phyloP scores from a whole-genome alignment of 2,797 vertebrate species.

The Sarcophilus harrisii region DNA sequence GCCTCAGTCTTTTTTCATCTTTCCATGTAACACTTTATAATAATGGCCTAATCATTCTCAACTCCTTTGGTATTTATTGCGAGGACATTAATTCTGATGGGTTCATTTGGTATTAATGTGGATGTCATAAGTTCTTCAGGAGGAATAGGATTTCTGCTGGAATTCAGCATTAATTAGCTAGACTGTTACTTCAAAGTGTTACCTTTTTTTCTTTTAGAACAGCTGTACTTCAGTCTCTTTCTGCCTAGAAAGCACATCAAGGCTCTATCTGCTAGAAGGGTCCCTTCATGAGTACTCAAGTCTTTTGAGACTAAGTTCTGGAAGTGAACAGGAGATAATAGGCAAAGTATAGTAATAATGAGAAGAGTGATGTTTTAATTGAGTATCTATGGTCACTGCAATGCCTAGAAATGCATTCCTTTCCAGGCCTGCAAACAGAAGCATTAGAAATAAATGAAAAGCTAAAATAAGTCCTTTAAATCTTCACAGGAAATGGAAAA shows the following conservation, averaged over 20 bases:
- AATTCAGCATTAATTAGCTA: slow-evolving; percentile 80
- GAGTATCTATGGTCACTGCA: slow-evolving; percentile 32
- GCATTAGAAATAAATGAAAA: slow-evolving; percentile 75
- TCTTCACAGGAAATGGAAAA: slow-evolving; percentile 51
- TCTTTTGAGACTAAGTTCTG: slow-evolving; percentile 67
- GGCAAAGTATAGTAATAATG: slow-evolving; percentile 75
- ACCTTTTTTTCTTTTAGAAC: slow-evolving; percentile 57
- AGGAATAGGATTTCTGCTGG: slow-evolving; percentile 73
- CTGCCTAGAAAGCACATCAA: slow-evolving; percentile 46
- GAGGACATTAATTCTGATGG: slow-evolving; percentile 79
- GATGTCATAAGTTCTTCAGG: slow-evolving; percentile 73
- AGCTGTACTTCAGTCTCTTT: slow-evolving; percentile 28
- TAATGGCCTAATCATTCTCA: slow-evolving; percentile 76
- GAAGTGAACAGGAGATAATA: slow-evolving; percentile 58
- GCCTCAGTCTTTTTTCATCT: slow-evolving; percentile 47
- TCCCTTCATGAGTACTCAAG: slow-evolving; percentile 62
- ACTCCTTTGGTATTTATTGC: slow-evolving; percentile 78
- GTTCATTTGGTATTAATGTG: slow-evolving; percentile 74
- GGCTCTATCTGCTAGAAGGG: slow-evolving; percentile 57
- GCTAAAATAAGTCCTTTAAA: slow-evolving; percentile 72
- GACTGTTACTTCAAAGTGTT: slow-evolving; percentile 76
- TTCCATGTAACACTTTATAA: slow-evolving; percentile 65
- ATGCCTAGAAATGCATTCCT: slow-evolving; percentile 68
- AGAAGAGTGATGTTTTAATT: slow-evolving; percentile 72
- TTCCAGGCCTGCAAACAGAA: slow-evolving; percentile 70